Evolutionary conservation across 1,140 invertebrate genomes (phyloP).

Genomic region (Heliothis subflexa): DNA sequence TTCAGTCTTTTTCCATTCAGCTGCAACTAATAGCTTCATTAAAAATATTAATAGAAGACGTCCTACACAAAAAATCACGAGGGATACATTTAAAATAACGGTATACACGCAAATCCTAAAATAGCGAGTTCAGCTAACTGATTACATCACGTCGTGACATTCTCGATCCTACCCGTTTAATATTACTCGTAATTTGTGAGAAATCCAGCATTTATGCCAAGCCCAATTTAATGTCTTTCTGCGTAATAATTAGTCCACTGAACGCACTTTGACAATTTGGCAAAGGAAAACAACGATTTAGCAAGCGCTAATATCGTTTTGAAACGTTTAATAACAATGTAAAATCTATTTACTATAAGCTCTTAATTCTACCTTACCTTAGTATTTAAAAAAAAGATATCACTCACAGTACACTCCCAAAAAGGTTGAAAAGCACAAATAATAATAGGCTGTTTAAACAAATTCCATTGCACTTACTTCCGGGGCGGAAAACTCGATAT

Average conservation of each 20-base stretch:
- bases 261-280: slow-evolving; percentile 64
- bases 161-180: slow-evolving; percentile 67
- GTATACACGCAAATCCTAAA: slow-evolving; percentile 72
- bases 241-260: slow-evolving; percentile 63
- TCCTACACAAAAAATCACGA: slow-evolving; percentile 64
- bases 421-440: slow-evolving; percentile 51
- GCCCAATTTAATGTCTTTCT: slow-evolving; percentile 73
- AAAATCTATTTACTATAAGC: slow-evolving; percentile 37
- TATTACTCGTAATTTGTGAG: slow-evolving; percentile 68
- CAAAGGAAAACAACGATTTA: slow-evolving; percentile 48
- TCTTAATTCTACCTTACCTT: slow-evolving; percentile 55
- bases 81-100: slow-evolving; percentile 72
- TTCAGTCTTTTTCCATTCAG: background rate
- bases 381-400: slow-evolving; percentile 47
- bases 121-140: slow-evolving; percentile 73
- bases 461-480: slow-evolving; percentile 72
- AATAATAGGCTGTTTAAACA: slow-evolving; percentile 56
- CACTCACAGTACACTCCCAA: slow-evolving; percentile 61
- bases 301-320: slow-evolving; percentile 19
- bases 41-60: slow-evolving; percentile 39
- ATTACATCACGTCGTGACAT: slow-evolving; percentile 80
- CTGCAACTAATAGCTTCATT: slow-evolving; percentile 17
- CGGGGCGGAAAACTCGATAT: slow-evolving; percentile 48
- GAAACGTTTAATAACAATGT: slow-evolving; percentile 31
- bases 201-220: slow-evolving; percentile 72